Evolutionary conservation across 2,888 invertebrate species (phyloP), one percentile per base, ranked within the genome.

Genomic region (Eudasyphora cyanicolor): DNA sequence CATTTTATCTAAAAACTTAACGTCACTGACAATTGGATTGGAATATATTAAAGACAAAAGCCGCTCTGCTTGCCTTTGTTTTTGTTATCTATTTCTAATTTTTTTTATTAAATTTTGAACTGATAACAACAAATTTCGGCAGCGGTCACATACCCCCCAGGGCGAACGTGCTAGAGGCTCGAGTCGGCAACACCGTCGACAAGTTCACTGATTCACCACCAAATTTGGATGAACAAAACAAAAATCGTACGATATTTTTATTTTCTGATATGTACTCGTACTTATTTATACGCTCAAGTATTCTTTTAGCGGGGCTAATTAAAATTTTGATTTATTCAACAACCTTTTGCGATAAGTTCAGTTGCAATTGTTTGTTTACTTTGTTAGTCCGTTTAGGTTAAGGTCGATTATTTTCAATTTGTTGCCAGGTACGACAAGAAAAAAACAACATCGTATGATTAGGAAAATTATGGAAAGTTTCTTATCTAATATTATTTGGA

Each of bases 191-290:
- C 42, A n/a, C n/a, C n/a, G n/a, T n/a, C n/a, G n/a, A n/a, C 0
- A 19, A 7, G 27, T 42, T 7, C 57, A 74, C 27, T n/a, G n/a
- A n/a, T n/a, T 17, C n/a, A 49, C 49, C 5, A 3, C 5, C 45
- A 45, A 60, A 24, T 54, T 5, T 27, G 17, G n/a, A 49, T 76
- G 32, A 10, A 6, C 51, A 51, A 81, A 69, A 64, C 29, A 69
- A 74, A 77, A 69, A 78, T 82, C 69, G 51, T 78, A 69, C 70
- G 75, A 78, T 51, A n/a, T 62, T n/a, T n/a, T 77, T 54, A 17
- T 3, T n/a, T 21, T 35, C 27, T 27, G 7, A 64, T 8, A 10
- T 38, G 17, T 32, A 17, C 8, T 49, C n/a, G 3, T 69, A 45
- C 49, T 21, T n/a, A 21, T 67, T 67, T 10, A 38, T 21, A n/a